phyloP scores from a whole-genome alignment of 2,797 vertebrate genomes.

The Malacoraja senta region DNA sequence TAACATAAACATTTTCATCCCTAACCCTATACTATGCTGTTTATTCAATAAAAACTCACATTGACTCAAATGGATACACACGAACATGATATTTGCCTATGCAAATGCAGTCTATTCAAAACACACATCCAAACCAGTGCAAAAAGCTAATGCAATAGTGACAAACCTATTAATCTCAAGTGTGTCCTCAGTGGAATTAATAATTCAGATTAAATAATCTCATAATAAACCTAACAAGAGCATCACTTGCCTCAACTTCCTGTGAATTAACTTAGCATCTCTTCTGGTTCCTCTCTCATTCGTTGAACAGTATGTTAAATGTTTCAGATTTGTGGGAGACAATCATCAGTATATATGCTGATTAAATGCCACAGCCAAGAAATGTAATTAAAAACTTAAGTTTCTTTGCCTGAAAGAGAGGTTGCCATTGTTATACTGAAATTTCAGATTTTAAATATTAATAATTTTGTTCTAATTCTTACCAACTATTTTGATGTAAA shows the following conservation, averaged over 20 bases:
- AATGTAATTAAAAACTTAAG: conserved; percentile 28
- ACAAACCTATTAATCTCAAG: background rate
- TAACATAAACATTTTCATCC: background rate
- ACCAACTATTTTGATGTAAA: background rate
- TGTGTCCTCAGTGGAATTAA: background rate
- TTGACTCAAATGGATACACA: background rate
- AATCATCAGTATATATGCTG: conserved; percentile 20
- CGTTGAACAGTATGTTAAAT: conserved; percentile 23
- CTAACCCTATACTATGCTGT: background rate
- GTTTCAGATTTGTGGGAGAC: conserved; percentile 19
- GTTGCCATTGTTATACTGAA: conserved; percentile 17
- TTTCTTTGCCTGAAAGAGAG: conserved; percentile 35
- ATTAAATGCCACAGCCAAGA: conserved; percentile 34
- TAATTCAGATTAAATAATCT: background rate
- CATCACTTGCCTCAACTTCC: conserved; percentile 33
- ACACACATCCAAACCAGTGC: background rate
- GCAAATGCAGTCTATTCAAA: background rate
- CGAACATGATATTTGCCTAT: background rate
- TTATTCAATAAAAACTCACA: background rate
- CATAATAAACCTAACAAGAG: conserved; percentile 26
- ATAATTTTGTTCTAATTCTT: conserved; percentile 9
- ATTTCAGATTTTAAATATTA: conserved; percentile 23
- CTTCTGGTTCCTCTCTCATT: conserved; percentile 16
- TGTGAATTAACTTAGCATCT: conserved; percentile 16
- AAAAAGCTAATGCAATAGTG: background rate